Evolutionary conservation across 2,113 vertebrate species (phyloP), one percentile per base, ranked within the genome.

Genomic region (Halcyon senegalensis): DNA sequence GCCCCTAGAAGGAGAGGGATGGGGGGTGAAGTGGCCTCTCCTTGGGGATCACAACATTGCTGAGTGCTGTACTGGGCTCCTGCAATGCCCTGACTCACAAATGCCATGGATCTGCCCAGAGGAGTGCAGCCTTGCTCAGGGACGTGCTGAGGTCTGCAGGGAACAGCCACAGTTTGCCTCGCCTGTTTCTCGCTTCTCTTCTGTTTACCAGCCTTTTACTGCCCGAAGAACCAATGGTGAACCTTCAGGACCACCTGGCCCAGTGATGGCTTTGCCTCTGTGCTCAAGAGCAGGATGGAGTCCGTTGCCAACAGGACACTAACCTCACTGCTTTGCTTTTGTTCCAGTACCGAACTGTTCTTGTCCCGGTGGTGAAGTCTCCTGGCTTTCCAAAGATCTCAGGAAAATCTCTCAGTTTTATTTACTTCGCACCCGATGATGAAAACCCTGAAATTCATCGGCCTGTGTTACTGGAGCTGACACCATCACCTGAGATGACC

Each of bases 281-380:
- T 23, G 50, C 5, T n/a, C 28, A 19, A 68, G 82, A 37, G 78
- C 62, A 31, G 56, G 53, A 18, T 28, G 67, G 31, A 63, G 35
- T 13, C 78, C 18, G 1, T 4, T 30, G 41, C 43, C 78, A 69
- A 6, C 30, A 58, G 80, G 66, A 46, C 58, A 5, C 16, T 58
- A 14, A 92, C 56, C 31, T 64, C 66, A 4, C 64, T 53, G 41
- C 50, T 83, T 50, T 85, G 19, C n/a, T 95, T 73, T 56, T 60
- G 5, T 96, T 82, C 28, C 97, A 99, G 99, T 99, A 99, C 43
- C 98, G 98, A 90, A 99, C 98, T 0, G 97, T 99, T 48, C 97
- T 99, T 19, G 48, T 99, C 56, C 98, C 98, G 0, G 97, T 99
- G 72, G 89, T 98, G 56, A 98, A 98, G 76, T 76, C 96, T 63